Base-by-base conservation (phyloP, 2,797 vertebrate genomes). In the Onychomys leucogaster region DNA sequence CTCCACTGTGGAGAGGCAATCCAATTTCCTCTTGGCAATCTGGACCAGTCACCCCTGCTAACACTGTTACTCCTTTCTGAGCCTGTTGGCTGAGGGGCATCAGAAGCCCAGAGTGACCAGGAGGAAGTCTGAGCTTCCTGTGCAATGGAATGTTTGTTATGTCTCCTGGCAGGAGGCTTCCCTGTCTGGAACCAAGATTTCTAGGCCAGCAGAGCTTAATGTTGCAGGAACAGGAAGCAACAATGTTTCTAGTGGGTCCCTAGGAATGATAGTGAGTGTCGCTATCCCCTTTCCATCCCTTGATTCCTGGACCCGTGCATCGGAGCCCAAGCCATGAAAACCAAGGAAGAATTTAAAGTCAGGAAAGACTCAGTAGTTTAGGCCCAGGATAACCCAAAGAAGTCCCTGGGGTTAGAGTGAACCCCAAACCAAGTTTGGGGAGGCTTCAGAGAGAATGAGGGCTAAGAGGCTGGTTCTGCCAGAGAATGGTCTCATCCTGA, bases 341-440 rank as follows among this genome's bases (percentile, higher is more conserved):
- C 69, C 43, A 65, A 86, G 73, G 67, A 94, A 71, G 81, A 89
- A 89, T 95, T 61, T 89, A 93, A 88, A 77, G 49, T 89, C 32
- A 78, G 76, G 49, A 92, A 77, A 82, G 63, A 9, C 34, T 94
- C 57, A 27, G 25, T 14, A 25, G 73, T 90, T 65, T 78, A 92
- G 81, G 29, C 9, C 63, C 27, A 71, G 65, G 49, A 81, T 76
- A 34, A 93, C 57, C n/a, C 82, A 89, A 89, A 71, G 61, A 80
- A 34, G 52, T 78, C 77, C 13, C 32, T 81, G 80, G 16, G 25
- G 46, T 91, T 94, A 91, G 57, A 95, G 59, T 32, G 49, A 94
- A 67, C 29, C 34, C 49, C 34, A 88, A 75, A 29, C 12, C 59
- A 92, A 71, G 25, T 49, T 69, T 76, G 91, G 49, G 32, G 63